phyloP scores from a whole-genome alignment of 2,888 invertebrate species.

The Branchipolynoe longqiensis region DNA sequence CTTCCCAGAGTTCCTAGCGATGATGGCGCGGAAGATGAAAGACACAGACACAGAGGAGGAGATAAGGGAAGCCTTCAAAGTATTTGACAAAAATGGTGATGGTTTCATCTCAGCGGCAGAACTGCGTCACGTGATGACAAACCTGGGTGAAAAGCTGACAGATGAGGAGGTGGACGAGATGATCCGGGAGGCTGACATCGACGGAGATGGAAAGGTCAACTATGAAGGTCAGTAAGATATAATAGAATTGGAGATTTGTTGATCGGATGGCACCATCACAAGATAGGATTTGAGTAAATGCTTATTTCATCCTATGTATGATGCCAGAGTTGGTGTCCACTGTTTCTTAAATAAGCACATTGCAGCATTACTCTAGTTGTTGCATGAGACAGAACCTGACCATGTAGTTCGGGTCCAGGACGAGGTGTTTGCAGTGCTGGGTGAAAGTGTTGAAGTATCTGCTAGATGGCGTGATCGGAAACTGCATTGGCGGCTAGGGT shows the following conservation, averaged over 20 bases:
- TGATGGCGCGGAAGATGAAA: conserved; percentile 51
- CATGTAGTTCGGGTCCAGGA: too few species aligned
- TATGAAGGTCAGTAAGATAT: conserved; percentile 18
- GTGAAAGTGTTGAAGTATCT: too few species aligned
- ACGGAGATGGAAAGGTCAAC: conserved; percentile 49
- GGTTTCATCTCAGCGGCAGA: conserved; percentile 49
- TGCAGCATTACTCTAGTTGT: too few species aligned
- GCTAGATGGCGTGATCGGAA: too few species aligned
- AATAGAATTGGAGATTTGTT: neutral
- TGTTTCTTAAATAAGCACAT: too few species aligned
- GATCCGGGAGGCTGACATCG: conserved; percentile 43
- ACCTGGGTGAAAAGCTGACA: conserved; percentile 43
- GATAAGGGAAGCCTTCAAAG: conserved; percentile 40
- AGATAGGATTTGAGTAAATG: neutral
- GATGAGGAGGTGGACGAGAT: conserved; percentile 55
- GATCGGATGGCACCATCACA: neutral
- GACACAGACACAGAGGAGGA: conserved; percentile 54
- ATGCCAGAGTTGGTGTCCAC: too few species aligned
- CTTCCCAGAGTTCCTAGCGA: conserved; percentile 52
- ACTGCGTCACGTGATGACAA: conserved; percentile 43
- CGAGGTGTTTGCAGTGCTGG: too few species aligned
- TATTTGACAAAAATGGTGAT: conserved; percentile 49
- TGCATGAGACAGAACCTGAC: too few species aligned
- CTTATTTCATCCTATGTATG: neutral
- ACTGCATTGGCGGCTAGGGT: too few species aligned